Base-by-base conservation (phyloP, 2,888 invertebrate genomes). In the Pammene aurita region DNA sequence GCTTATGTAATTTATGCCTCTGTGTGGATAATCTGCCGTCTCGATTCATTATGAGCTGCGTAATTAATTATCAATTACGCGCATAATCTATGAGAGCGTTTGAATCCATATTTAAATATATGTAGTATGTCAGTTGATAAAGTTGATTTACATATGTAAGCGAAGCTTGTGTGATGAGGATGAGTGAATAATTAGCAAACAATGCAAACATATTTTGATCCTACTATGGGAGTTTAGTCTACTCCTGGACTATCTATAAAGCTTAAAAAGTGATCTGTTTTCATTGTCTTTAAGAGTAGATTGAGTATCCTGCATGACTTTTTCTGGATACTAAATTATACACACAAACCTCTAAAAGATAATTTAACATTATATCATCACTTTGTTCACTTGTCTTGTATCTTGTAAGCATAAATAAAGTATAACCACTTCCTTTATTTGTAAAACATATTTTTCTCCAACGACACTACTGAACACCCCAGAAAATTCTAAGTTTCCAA, bases 51-150 rank as follows among this genome's bases (percentile, higher is more conserved):
- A 74, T 48, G 18, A 58, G 44, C 65, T 56, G 65, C 50, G 71
- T 77, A 74, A 76, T 77, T 77, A 76, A 77, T 77, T 72, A 75
- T 66, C 64, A 60, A 63, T 65, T 64, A 35, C 61, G 70, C 57
- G 60, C 44, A 64, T 61, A 66, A 72, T 69, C 65, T 67, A 13
- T 60, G 52, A 63, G 44, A 38, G 16, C 65, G 42, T 55, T 64
- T 52, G 16, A 46, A 46, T 56, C 54, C 41, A 9, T 38, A 10
- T 41, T 44, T 48, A n/a, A n/a, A n/a, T n/a, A 56, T 14, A 46
- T 41, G 44, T 58, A 46, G 26, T 9, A 34, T 50, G 38, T 46
- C 6, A 16, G 46, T 7, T 52, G 52, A 9, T 46, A 14, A 2
- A 4, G 42, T 9, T 11, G 10, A 5, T 13, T 10, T 44, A 38